These are phyloP conservation scores for Pseudomyrmex sp. DNA, from an alignment of 1,140 invertebrate genomes.

Conservation along the genomic window DNA sequence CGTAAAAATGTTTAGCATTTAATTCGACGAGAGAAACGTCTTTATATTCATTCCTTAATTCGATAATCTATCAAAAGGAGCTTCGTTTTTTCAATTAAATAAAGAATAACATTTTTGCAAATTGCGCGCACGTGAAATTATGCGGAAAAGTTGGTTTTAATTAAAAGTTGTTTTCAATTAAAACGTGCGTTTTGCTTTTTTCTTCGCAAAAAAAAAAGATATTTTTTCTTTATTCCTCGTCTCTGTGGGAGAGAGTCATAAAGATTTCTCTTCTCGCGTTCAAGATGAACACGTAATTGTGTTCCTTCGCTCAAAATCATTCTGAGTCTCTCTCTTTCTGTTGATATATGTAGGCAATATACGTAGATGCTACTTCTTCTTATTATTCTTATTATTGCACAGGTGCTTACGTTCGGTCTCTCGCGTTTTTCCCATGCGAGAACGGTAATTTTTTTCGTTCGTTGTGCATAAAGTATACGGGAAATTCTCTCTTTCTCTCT, in stretches of 20 bases:
- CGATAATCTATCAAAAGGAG: not conserved
- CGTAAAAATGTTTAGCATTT: not conserved
- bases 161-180: too few relatives aligned
- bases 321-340: not conserved
- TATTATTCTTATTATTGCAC: constrained; percentile 18
- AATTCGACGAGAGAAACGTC: not conserved
- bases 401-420: not conserved
- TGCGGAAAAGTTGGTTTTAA: too few relatives aligned
- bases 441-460: constrained; percentile 32
- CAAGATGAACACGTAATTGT: not conserved
- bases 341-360: not conserved
- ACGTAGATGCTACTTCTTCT: not conserved
- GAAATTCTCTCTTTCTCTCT: not conserved
- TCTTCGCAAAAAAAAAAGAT: too few relatives aligned
- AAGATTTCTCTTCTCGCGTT: not conserved
- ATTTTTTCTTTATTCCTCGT: too few relatives aligned
- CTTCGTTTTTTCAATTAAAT: constrained; percentile 1
- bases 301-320: not conserved
- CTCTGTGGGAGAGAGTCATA: too few relatives aligned
- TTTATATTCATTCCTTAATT: not conserved
- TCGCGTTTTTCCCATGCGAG: not conserved
- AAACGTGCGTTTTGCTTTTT: too few relatives aligned
- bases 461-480: constrained; percentile 31
- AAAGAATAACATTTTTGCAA: not conserved
- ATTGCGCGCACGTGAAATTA: not conserved